These are phyloP conservation scores for Balanococcus diminutus DNA, from an alignment of 2,888 invertebrate genomes.

Conservation along the genomic window DNA sequence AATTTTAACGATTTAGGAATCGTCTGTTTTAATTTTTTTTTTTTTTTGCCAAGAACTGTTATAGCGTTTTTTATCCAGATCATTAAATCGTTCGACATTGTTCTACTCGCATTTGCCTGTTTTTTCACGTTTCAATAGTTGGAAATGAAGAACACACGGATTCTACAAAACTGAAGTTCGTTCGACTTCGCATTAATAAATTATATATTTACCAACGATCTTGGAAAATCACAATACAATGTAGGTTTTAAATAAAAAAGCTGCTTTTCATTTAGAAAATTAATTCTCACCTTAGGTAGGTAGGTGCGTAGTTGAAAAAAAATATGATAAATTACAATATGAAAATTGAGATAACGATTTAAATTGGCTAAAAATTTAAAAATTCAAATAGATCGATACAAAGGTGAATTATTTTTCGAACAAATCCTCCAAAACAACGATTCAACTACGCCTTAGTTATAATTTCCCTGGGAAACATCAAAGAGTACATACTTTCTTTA, in stretches of 20 bases:
- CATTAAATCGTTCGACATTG: background rate
- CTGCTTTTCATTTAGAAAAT: background rate
- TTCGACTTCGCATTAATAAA: background rate
- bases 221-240: background rate
- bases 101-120: background rate
- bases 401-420: background rate
- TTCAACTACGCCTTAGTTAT: background rate
- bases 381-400: background rate
- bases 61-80: background rate
- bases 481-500: background rate
- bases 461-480: background rate
- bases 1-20: background rate
- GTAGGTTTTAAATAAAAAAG: background rate
- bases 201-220: background rate
- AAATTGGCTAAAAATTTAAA: constrained; percentile 17
- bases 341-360: background rate
- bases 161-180: background rate
- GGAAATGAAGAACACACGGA: background rate
- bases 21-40: background rate
- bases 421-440: background rate
- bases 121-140: background rate
- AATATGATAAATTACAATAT: background rate
- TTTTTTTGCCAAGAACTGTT: background rate
- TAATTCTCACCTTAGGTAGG: background rate
- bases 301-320: background rate